Evolutionary conservation across 2,888 invertebrate genomes (phyloP), one percentile per base, ranked within the genome.

Genomic region (Stenotaenia linearis): DNA sequence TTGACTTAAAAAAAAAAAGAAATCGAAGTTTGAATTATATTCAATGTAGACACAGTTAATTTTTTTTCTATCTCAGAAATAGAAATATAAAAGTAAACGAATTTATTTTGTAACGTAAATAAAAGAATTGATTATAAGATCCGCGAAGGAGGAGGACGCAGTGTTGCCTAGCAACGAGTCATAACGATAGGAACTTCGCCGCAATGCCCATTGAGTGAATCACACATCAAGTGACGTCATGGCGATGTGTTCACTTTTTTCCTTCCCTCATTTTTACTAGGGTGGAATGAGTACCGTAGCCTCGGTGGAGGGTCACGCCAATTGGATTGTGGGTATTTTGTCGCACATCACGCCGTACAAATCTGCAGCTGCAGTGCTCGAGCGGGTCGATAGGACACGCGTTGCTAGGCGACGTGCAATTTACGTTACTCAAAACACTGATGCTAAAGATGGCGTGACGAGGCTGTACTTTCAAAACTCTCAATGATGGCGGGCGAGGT

Each of bases 391-490:
- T 50, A 50, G 50, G 50, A 50, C 50, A 50, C n/a, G n/a, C 50
- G 50, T 50, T 69, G 69, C 69, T 28, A 15, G 69, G 69, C 69
- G 25, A 28, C 69, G 28, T n/a, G 5, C 69, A 69, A 69, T 69
- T 28, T 28, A 28, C 69, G 69, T 69, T 28, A 69, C 28, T 69
- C 69, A 25, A 12, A 69, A 28, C 69, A 28, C 12, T 15, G 28
- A 69, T 69, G 28, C 69, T 28, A 69, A 28, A 50, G 69, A 69
- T 69, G 69, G 69, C 69, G 69, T 69, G 69, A 69, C 69, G 28
- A 69, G 50, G 50, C 50, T 50, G 50, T 18, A 50, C 0, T 50
- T 50, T 18, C 18, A 50, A 50, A 50, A 50, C 2, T 50, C 50
- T 50, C n/a, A 50, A 50, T 50, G 50, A 50, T 50, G 1, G 50